Conservation (phyloP, 2,888 invertebrate genomes). For the Apamea anceps region DNA sequence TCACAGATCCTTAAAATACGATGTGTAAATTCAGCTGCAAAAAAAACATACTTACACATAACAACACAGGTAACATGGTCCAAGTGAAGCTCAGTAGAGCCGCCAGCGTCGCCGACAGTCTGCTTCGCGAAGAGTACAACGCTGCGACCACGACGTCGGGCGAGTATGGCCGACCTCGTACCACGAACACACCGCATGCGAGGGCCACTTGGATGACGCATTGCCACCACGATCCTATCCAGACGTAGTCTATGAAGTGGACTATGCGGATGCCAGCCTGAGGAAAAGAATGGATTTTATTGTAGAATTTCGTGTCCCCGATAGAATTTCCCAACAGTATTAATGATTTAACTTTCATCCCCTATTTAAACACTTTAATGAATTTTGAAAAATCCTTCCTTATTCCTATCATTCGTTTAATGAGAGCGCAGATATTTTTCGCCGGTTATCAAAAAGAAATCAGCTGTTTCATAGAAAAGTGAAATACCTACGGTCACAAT, state of each 20-base stretch:
- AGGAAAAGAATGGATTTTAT: neutral
- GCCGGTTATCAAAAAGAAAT: no score
- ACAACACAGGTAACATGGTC: slow-evolving; percentile 96
- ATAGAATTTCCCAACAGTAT: neutral
- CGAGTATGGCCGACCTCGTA: slow-evolving; percentile 96
- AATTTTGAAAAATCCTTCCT: neutral
- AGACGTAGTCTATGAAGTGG: slow-evolving; percentile 95
- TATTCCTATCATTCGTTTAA: neutral
- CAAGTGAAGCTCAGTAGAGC: slow-evolving; percentile 95
- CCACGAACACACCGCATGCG: slow-evolving; percentile 95
- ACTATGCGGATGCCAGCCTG: slow-evolving; percentile 94
- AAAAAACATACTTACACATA: slow-evolving; percentile 91
- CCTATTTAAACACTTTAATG: neutral
- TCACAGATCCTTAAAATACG: no score
- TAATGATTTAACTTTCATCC: neutral
- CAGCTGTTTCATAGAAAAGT: no score
- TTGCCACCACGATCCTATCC: slow-evolving; percentile 97
- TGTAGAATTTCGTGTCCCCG: no score
- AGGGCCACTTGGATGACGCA: slow-evolving; percentile 94
- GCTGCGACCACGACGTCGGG: slow-evolving; percentile 92
- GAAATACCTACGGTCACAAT: no score
- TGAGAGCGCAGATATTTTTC: no score
- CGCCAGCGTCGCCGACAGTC: slow-evolving; percentile 88
- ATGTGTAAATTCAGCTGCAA: no score
- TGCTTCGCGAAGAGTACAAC: slow-evolving; percentile 81